Percentiles rank a stretch among this genome's conserved stretches.
Evolutionary conservation across 2,888 invertebrate genomes (phyloP).

Genomic region (Adineta ricciae): DNA sequence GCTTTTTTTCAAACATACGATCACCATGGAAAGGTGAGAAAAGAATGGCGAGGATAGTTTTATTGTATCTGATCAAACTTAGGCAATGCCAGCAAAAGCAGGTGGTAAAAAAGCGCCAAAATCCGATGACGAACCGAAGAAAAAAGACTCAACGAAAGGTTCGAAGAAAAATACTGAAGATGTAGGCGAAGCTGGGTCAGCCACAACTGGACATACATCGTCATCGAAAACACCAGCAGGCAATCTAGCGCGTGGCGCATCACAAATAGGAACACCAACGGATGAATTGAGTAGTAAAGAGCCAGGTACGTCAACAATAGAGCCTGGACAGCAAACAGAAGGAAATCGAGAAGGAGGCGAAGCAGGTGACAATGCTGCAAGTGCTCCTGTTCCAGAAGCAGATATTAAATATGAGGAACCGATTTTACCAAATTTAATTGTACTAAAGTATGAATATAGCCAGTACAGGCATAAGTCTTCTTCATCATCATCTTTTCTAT

Average conservation of each 20-base stretch:
- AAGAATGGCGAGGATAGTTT: not conserved
- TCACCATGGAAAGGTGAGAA: not conserved
- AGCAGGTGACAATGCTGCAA: not conserved
- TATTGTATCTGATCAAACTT: not conserved
- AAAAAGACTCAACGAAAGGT: not conserved
- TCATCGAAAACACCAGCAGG: not conserved
- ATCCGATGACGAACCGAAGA: not conserved
- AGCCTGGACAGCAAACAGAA: not conserved
- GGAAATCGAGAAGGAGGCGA: not conserved
- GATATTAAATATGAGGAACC: conserved; percentile 45
- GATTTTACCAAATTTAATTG: conserved; percentile 43
- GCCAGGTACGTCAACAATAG: not conserved
- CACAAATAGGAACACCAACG: not conserved
- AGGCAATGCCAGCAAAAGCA: not conserved
- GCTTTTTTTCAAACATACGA: not conserved
- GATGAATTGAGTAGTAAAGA: not conserved
- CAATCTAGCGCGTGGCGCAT: not conserved
- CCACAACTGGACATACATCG: not conserved
- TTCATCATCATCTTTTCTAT: conserved; percentile 33
- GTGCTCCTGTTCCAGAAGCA: not conserved
- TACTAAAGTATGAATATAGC: conserved; percentile 39
- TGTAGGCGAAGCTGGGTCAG: not conserved
- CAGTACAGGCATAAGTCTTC: too few species aligned
- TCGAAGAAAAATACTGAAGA: not conserved
- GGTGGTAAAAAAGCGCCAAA: not conserved